Base-by-base conservation (phyloP, 2,797 vertebrate genomes). In the Miichthys miiuy region DNA sequence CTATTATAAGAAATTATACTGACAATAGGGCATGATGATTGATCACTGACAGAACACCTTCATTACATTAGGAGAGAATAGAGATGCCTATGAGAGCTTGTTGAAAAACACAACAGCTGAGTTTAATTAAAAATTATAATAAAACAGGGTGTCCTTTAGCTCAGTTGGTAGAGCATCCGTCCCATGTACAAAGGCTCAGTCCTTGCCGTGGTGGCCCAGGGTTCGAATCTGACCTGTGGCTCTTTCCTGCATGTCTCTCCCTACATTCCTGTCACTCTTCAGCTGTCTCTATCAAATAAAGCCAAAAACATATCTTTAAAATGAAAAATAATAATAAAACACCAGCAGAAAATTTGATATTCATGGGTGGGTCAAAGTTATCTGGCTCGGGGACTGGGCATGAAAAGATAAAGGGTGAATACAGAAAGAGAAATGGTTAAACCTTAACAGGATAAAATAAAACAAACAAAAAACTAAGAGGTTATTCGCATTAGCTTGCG, bases 61-160 rank as follows among this genome's bases (percentile, higher is more conserved):
- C 63, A 84, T 80, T 51, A 72, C 52, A 72, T 25, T n/a, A n/a
- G 16, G 54, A 77, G 58, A 77, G 41, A 61, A 72, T n/a, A 47
- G 34, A 71, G 58, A 3, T 41, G 42, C 46, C 50, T 56, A 10
- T 34, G 21, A 72, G 47, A 51, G 46, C 34, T 72, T 48, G 69
- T 25, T 54, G 17, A 60, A 66, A 57, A 34, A 50, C 17, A 4
- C 5, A 21, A 46, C 11, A 50, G 46, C 13, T 21, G 41, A 57
- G 47, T 74, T 75, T 23, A 8, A 57, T 46, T 44, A 12, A 46
- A 71, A 68, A 20, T 34, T 2, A 34, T 34, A 34, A 34, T 34
- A 34, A 34, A 34, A 34, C 30, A 34, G 30, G 30, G 30, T 34
- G 30, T 34, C 1, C 30, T 7, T 34, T 34, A 34, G 30, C 7